Evolutionary conservation across 2,888 invertebrate genomes (phyloP), one percentile per base, ranked within the genome.

Genomic region (Tenthredo scrophulariae): DNA sequence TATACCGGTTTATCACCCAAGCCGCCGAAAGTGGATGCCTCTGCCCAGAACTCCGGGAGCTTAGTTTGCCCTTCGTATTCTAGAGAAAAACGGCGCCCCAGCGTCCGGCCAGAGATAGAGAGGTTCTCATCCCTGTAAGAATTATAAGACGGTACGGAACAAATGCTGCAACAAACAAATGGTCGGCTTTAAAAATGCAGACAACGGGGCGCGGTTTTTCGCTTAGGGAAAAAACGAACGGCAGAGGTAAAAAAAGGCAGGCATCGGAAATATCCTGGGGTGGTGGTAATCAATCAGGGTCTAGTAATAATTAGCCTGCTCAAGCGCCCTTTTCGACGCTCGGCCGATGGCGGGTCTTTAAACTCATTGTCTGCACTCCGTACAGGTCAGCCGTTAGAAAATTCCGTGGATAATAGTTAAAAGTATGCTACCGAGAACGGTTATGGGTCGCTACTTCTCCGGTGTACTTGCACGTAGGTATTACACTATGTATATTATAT

Each of bases 221-320:
- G n/a, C n/a, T 58, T n/a, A 22, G 26, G 80, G 62, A 1, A n/a
- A 50, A 54, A 29, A 29, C 9, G 22, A 13, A 54, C 22, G 13
- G 40, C 58, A 37, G 15, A 22, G 62, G 26, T 0, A 22, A 58
- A 29, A 33, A 54, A n/a, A 54, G 10, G 7, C 54, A n/a, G 65
- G 18, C 80, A 62, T 80, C 26, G 43, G n/a, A 80, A 65, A 80
- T 65, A 65, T 40, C 80, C 62, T 62, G 77, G 77, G 46, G 54
- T 13, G n/a, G 1, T 33, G n/a, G 22, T 50, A 26, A 77, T 77
- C 54, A 50, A 77, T 77, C 77, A 77, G n/a, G 72, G n/a, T 43
- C 43, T 18, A 6, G 33, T 40, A 40, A 74, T 74, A 43, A 74
- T 74, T 74, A 26, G 37, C 37, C 72, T 0, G n/a, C 43, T 15